These are phyloP conservation scores for Sphyrna mokarran DNA, from an alignment of 2,113 vertebrate species.

Conservation along the genomic window DNA sequence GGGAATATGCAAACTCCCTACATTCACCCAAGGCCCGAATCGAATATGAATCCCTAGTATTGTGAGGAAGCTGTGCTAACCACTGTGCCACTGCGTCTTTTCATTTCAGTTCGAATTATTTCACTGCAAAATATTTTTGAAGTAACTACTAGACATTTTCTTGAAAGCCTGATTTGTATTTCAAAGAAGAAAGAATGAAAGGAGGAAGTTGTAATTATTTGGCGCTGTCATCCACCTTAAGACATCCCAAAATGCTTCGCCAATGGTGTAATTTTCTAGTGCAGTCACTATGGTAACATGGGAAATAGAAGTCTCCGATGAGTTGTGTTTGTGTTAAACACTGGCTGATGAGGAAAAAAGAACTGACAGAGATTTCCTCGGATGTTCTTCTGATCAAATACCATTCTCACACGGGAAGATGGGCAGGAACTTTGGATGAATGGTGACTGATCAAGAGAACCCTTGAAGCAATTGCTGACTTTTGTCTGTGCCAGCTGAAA, in stretches of 20 bases:
- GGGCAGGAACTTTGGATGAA: background rate
- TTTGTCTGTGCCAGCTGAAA: background rate
- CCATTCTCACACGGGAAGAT: background rate
- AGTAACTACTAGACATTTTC: background rate
- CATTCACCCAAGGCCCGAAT: no score
- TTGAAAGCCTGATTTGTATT: background rate
- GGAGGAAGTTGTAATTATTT: background rate
- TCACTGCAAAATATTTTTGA: background rate
- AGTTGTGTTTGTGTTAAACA: background rate
- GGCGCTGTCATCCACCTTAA: background rate
- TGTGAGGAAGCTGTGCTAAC: no score
- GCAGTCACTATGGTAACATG: background rate
- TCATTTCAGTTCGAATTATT: background rate
- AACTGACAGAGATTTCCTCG: background rate
- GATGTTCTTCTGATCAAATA: background rate
- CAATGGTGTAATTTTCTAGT: background rate
- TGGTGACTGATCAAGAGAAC: background rate
- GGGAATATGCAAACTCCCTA: no score
- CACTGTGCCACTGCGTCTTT: no score
- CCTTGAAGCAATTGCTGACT: background rate
- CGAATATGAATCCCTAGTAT: no score
- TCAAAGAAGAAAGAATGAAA: background rate
- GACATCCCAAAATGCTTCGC: background rate
- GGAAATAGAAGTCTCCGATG: background rate
- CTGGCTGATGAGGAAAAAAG: background rate